phyloP scores from a whole-genome alignment of 2,888 invertebrate species.

The Drosophila lacicola region DNA sequence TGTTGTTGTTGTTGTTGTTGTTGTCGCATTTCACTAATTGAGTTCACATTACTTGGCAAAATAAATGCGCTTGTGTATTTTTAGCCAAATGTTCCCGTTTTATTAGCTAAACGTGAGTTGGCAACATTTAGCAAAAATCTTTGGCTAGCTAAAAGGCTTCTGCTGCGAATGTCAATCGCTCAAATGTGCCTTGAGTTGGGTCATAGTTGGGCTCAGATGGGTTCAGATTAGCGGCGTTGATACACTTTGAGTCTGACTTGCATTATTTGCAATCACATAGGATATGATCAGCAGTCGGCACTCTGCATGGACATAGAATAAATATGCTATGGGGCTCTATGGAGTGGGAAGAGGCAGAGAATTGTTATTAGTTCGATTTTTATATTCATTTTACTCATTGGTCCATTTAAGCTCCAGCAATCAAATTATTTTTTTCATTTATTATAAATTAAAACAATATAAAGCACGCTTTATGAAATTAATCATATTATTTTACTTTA shows the following conservation, averaged over 20 bases:
- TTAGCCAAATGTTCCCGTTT: slow-evolving; percentile 68
- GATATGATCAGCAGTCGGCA: slow-evolving; percentile 11
- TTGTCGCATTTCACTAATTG: slow-evolving; percentile 65
- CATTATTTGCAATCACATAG: neutral
- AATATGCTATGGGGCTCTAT: no score
- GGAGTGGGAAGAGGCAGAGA: neutral
- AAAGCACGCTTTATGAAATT: no score
- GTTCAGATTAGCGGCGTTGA: slow-evolving; percentile 33
- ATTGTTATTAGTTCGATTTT: neutral
- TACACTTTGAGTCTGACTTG: slow-evolving; percentile 29
- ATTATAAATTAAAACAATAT: no score
- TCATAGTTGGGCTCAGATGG: slow-evolving; percentile 54
- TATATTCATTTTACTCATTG: neutral
- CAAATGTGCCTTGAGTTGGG: slow-evolving; percentile 45
- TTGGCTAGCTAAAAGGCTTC: slow-evolving; percentile 10
- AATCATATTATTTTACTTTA: no score
- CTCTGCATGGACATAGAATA: slow-evolving; percentile 3
- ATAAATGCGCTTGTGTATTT: slow-evolving; percentile 60
- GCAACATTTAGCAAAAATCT: slow-evolving; percentile 51
- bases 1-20: slow-evolving; percentile 9
- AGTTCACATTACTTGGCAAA: slow-evolving; percentile 78
- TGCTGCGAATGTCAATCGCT: slow-evolving; percentile 66
- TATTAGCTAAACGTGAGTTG: slow-evolving; percentile 78
- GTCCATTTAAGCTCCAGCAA: neutral
- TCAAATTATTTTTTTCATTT: no score